Evolutionary conservation across 1,140 invertebrate species (phyloP).

Genomic region (Heliconius himera): DNA sequence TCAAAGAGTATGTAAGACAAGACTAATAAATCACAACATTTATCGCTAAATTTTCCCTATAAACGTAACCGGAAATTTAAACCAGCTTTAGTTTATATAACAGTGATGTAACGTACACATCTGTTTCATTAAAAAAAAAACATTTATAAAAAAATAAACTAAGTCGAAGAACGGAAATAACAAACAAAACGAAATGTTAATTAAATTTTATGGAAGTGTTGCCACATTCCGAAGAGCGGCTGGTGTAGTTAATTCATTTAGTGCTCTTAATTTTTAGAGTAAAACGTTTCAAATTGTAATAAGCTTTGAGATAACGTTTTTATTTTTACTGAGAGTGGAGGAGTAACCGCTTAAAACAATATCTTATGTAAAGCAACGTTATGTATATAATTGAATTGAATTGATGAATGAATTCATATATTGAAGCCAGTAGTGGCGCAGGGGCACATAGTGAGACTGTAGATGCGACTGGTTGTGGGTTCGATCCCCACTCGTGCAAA

Average conservation of each 20-base stretch:
- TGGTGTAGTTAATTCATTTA: neutral
- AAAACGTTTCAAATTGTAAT: neutral
- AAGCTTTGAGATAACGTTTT: neutral
- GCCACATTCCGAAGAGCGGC: neutral
- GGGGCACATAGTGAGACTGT: no score
- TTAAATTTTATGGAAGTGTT: neutral
- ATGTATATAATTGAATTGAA: no score
- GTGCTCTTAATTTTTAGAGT: neutral
- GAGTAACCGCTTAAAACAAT: neutral
- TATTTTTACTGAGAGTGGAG: neutral
- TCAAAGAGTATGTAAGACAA: neutral
- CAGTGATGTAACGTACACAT: neutral
- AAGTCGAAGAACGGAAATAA: neutral
- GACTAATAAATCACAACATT: neutral
- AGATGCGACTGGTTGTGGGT: no score
- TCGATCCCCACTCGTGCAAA: no score
- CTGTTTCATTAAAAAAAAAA: neutral
- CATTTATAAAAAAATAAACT: neutral
- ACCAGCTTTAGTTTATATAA: neutral
- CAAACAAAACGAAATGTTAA: slow-evolving; percentile 3
- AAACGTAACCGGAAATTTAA: neutral
- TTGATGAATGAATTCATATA: no score
- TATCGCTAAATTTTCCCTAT: no score
- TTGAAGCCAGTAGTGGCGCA: no score
- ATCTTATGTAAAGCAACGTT: neutral